Evolutionary conservation across 2,888 invertebrate species (phyloP).

Genomic region (Aelia acuminata): DNA sequence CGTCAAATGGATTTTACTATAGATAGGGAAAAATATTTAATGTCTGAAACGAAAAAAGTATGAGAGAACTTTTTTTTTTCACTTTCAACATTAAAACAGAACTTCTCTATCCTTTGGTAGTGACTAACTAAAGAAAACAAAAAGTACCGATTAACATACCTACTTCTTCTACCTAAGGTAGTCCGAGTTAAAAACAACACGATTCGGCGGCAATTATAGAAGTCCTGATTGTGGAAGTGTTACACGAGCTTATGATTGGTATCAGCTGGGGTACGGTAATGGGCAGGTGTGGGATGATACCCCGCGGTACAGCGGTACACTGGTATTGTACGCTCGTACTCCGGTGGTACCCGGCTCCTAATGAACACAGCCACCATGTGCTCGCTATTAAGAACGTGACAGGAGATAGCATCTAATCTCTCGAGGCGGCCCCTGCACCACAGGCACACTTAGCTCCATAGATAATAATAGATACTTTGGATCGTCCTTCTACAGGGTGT

Average conservation of each 20-base stretch:
- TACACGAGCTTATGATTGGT: background rate
- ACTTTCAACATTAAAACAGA: no score
- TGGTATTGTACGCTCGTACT: background rate
- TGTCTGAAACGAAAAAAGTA: no score
- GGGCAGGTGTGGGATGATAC: conserved; percentile 5
- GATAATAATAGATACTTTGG: conserved; percentile 11
- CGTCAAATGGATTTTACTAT: no score
- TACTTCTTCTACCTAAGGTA: background rate
- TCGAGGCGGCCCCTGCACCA: background rate
- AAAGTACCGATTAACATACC: background rate
- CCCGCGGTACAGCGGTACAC: background rate
- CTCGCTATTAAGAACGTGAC: conserved; percentile 51
- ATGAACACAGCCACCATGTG: conserved; percentile 46
- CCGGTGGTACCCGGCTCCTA: background rate
- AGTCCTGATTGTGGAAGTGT: background rate
- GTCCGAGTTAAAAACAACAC: background rate
- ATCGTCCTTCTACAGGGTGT: background rate
- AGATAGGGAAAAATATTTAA: no score
- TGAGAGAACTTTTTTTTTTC: no score
- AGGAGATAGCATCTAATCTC: conserved; percentile 46
- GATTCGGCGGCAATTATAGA: background rate
- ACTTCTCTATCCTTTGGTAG: no score
- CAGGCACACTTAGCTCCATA: background rate
- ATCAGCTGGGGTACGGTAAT: background rate
- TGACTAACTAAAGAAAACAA: background rate